Evolutionary conservation across 2,113 vertebrate species (phyloP).

Genomic region (Oncorhynchus masou): DNA sequence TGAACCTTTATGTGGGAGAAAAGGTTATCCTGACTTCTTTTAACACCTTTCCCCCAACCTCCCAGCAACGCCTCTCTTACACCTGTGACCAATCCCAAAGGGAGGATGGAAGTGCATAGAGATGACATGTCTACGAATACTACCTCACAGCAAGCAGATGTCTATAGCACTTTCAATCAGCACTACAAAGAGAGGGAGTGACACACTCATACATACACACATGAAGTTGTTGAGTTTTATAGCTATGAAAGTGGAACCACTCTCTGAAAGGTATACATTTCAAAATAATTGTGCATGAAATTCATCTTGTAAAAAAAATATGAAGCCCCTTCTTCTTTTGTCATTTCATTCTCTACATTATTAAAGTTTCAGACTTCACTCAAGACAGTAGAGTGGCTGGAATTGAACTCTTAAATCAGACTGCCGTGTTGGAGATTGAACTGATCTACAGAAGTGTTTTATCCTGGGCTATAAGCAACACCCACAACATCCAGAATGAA

Average conservation of each 20-base stretch:
- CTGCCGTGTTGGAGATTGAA: background rate
- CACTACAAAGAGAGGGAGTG: background rate
- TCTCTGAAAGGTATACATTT: conserved; percentile 9
- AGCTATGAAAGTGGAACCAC: conserved; percentile 13
- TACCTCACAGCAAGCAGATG: background rate
- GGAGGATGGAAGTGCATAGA: background rate
- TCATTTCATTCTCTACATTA: background rate
- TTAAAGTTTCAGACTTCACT: background rate
- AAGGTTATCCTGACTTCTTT: background rate
- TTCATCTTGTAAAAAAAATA: background rate
- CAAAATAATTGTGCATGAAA: conserved; percentile 17
- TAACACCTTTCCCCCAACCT: background rate
- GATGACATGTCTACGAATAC: background rate
- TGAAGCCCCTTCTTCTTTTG: background rate
- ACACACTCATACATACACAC: background rate
- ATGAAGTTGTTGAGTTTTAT: conserved; percentile 9
- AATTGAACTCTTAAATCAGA: conserved; percentile 1
- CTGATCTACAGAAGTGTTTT: background rate
- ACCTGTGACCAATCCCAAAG: background rate
- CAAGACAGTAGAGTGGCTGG: background rate
- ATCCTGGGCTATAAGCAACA: background rate
- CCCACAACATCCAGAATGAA: background rate
- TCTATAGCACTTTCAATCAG: conserved; percentile 12
- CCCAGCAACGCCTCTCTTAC: background rate
- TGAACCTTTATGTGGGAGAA: background rate